These are phyloP conservation scores for Chaunax sp. DNA, from an alignment of 2,797 vertebrate species.

Conservation along the genomic window DNA sequence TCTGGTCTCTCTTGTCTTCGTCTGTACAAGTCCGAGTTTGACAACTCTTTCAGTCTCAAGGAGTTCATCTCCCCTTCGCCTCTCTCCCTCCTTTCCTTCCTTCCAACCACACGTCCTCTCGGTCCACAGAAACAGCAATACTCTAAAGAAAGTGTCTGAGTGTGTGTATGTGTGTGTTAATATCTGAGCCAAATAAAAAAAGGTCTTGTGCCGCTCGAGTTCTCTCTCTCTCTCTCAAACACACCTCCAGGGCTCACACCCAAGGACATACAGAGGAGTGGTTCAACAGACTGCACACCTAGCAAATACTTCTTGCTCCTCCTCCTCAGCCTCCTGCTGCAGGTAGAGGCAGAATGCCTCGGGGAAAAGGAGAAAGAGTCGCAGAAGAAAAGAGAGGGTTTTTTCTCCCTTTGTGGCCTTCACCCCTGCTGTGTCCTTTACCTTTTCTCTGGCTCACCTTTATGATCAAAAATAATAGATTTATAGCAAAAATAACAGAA, in stretches of 20 bases:
- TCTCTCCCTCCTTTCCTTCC: slow-evolving; percentile 44
- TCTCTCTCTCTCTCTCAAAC: slow-evolving; percentile 39
- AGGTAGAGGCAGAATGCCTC: slow-evolving; percentile 62
- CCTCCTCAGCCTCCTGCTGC: slow-evolving; percentile 40
- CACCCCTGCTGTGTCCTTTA: slow-evolving; percentile 12
- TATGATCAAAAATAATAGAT: not conserved
- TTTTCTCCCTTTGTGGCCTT: slow-evolving; percentile 32
- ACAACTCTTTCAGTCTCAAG: slow-evolving; percentile 92
- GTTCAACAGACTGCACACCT: slow-evolving; percentile 70
- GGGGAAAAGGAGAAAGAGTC: slow-evolving; percentile 14
- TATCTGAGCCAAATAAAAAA: slow-evolving; percentile 22
- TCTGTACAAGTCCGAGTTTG: slow-evolving; percentile 93
- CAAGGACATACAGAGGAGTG: slow-evolving; percentile 69
- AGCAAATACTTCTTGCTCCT: slow-evolving; percentile 45
- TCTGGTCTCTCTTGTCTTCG: slow-evolving; percentile 89
- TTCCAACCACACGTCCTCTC: slow-evolving; percentile 33
- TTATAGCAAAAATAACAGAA: not conserved
- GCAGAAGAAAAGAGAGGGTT: not conserved
- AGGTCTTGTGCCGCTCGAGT: slow-evolving; percentile 13
- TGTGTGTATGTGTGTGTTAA: not conserved
- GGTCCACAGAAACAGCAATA: slow-evolving; percentile 14
- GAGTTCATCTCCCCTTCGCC: slow-evolving; percentile 85
- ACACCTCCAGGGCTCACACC: slow-evolving; percentile 62
- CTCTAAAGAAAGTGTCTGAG: not conserved
- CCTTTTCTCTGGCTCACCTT: slow-evolving; percentile 32